Conservation (phyloP, 1,140 invertebrate genomes). For the Papilio aristodemus region DNA sequence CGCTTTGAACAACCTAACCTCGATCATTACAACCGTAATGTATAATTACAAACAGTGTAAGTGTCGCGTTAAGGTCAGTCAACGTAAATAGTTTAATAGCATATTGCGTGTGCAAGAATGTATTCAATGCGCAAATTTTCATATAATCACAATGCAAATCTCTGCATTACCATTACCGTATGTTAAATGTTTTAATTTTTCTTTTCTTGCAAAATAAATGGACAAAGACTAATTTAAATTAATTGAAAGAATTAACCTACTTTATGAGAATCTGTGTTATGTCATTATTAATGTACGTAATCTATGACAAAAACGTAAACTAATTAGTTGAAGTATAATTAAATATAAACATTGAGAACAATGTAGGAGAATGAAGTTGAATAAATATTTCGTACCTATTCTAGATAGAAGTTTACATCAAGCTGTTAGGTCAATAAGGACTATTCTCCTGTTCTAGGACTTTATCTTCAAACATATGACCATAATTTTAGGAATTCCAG, state of each 20-base stretch:
- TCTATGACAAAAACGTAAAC: neutral
- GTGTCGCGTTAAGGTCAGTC: slow-evolving; percentile 10
- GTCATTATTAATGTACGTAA: slow-evolving; percentile 3
- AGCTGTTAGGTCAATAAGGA: neutral
- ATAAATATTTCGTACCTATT: neutral
- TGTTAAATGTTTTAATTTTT: neutral
- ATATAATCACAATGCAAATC: neutral
- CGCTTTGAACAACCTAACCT: slow-evolving; percentile 42
- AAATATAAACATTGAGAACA: neutral
- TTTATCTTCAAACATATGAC: no score
- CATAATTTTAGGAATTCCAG: no score
- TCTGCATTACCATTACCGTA: slow-evolving; percentile 13
- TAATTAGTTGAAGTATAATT: neutral
- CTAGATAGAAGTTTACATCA: neutral
- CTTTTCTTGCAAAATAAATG: slow-evolving; percentile 20
- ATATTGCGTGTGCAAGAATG: neutral
- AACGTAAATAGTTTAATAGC: neutral
- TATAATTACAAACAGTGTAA: slow-evolving; percentile 20
- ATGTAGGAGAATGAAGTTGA: neutral
- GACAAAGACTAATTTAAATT: slow-evolving; percentile 22
- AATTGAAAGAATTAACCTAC: slow-evolving; percentile 23
- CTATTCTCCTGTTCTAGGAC: no score
- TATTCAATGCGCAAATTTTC: slow-evolving; percentile 1
- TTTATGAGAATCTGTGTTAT: slow-evolving; percentile 9
- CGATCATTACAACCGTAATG: slow-evolving; percentile 43